phyloP scores from a whole-genome alignment of 2,888 invertebrate species.

The Rhingia campestris region DNA sequence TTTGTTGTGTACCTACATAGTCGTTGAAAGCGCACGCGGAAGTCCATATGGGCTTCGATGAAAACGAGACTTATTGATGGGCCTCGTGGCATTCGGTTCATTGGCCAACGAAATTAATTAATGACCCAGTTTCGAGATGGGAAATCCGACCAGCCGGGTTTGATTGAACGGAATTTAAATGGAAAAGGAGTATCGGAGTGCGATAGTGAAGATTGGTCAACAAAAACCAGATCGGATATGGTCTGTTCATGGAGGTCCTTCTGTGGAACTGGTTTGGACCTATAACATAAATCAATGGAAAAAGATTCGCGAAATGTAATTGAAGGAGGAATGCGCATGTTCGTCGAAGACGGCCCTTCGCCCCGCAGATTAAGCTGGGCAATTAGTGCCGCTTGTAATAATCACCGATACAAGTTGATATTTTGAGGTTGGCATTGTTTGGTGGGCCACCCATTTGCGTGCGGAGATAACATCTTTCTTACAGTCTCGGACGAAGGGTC shows the following conservation, averaged over 20 bases:
- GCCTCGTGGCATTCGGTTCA: constrained; percentile 30
- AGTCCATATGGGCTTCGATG: constrained; percentile 60
- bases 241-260: constrained; percentile 59
- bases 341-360: constrained; percentile 23
- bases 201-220: constrained; percentile 43
- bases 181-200: constrained; percentile 33
- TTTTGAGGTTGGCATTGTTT: constrained; percentile 49
- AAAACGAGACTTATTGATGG: constrained; percentile 57
- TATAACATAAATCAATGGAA: constrained; percentile 58
- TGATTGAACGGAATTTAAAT: constrained; percentile 62
- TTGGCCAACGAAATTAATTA: constrained; percentile 47
- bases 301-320: constrained; percentile 30
- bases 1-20: constrained; percentile 39
- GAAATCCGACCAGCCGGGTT: constrained; percentile 45
- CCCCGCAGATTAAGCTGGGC: constrained; percentile 52
- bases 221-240: constrained; percentile 46
- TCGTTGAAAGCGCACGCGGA: constrained; percentile 51
- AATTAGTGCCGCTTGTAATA: constrained; percentile 73
- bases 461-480: constrained; percentile 55
- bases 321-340: constrained; percentile 15
- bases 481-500: constrained; percentile 18
- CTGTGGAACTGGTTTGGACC: constrained; percentile 34
- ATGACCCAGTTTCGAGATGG: constrained; percentile 61
- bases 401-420: constrained; percentile 67
- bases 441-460: constrained; percentile 53